Percentiles rank a stretch among this genome's conserved stretches.
These are phyloP conservation scores for Stenurella melanura DNA, from an alignment of 2,888 invertebrate species.

Conservation along the genomic window DNA sequence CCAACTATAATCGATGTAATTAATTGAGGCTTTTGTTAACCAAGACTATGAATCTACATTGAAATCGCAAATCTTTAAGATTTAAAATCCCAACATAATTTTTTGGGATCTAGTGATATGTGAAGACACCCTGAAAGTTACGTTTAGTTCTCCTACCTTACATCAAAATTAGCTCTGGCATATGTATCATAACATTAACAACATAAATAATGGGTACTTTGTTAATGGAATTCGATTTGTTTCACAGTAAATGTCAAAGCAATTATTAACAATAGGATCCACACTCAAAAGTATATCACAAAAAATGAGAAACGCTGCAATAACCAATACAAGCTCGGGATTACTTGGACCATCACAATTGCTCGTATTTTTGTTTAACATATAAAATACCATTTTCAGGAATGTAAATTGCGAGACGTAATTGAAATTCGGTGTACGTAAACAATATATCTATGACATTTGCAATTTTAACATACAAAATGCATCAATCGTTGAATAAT, in stretches of 20 bases:
- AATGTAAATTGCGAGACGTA: background rate
- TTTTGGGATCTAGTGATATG: too few species aligned
- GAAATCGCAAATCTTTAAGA: too few species aligned
- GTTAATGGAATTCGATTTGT: background rate
- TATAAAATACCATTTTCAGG: background rate
- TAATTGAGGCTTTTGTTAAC: too few species aligned
- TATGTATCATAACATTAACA: too few species aligned
- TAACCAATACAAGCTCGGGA: too few species aligned
- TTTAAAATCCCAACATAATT: too few species aligned
- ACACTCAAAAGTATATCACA: background rate
- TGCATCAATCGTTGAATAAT: constrained; percentile 11
- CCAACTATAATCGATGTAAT: too few species aligned
- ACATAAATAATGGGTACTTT: too few species aligned
- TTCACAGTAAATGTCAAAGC: background rate
- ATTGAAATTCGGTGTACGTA: constrained; percentile 11
- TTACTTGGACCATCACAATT: background rate
- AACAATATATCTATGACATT: background rate
- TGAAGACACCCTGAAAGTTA: too few species aligned
- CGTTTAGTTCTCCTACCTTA: too few species aligned
- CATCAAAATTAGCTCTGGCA: too few species aligned
- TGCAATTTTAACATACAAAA: constrained; percentile 1
- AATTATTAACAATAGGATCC: background rate
- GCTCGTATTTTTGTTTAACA: background rate
- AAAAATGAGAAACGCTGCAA: background rate
- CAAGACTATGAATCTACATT: too few species aligned